phyloP scores from a whole-genome alignment of 2,797 vertebrate genomes.

The Pangasius larnaudii region DNA sequence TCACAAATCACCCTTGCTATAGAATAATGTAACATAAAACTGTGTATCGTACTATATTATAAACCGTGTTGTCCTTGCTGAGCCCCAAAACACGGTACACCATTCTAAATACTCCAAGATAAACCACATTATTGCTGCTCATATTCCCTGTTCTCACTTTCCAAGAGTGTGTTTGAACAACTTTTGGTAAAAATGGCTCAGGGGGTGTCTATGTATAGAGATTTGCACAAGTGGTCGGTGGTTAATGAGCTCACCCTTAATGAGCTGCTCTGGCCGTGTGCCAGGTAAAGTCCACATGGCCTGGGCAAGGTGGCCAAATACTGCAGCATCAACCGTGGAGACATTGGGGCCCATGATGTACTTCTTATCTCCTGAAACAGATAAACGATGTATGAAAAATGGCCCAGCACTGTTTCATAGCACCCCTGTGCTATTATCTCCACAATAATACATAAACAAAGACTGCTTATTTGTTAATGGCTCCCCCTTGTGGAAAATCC shows the following conservation, averaged over 20 bases:
- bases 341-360: slow-evolving; percentile 93
- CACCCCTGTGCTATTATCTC: not conserved
- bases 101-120: not conserved
- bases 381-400: not conserved
- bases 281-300: slow-evolving; percentile 98
- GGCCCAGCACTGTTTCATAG: not conserved
- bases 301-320: slow-evolving; percentile 95
- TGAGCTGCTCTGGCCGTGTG: slow-evolving; percentile 91
- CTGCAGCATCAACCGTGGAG: slow-evolving; percentile 91
- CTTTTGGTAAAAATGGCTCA: not conserved
- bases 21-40: not conserved
- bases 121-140: not conserved
- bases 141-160: not conserved
- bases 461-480: not conserved
- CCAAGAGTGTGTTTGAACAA: not conserved
- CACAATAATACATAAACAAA: not conserved
- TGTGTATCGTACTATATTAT: not conserved
- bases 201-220: not conserved
- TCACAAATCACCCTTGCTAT: not conserved
- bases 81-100: not conserved
- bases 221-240: not conserved
- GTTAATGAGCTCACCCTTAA: slow-evolving; percentile 83
- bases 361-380: slow-evolving; percentile 89
- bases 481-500: slow-evolving; percentile 8
- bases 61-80: not conserved